phyloP scores from a whole-genome alignment of 2,113 vertebrate species.

The Neomonachus schauinslandi region DNA sequence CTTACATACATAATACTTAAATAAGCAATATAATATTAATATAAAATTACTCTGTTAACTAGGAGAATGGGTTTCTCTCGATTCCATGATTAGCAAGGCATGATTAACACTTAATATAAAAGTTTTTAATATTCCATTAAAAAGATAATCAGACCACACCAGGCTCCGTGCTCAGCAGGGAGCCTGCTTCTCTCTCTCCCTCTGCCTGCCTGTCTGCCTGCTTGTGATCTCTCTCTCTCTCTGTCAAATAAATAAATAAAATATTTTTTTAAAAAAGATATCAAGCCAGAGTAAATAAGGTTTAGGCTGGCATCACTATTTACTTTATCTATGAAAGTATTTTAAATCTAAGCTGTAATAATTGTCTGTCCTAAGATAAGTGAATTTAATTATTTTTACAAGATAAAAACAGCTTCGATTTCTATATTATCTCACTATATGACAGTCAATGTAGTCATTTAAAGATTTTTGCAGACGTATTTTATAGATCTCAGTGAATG shows the following conservation, averaged over 20 bases:
- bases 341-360: background rate
- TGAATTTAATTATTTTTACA: background rate
- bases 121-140: conserved; percentile 77
- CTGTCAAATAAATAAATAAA: too few relatives aligned
- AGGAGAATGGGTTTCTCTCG: background rate
- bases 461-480: background rate
- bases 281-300: conserved; percentile 80
- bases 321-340: conserved; percentile 78
- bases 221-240: too few relatives aligned
- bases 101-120: conserved; percentile 67
- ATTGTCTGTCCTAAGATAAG: background rate
- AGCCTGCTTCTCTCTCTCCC: too few relatives aligned
- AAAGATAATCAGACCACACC: background rate
- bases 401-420: background rate
- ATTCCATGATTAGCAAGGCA: background rate
- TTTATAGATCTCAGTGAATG: background rate
- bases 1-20: background rate
- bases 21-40: background rate
- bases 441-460: background rate
- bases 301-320: conserved; percentile 86
- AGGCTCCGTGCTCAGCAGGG: too few relatives aligned
- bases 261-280: background rate
- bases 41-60: background rate
- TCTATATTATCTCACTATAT: background rate
- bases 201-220: too few relatives aligned